Evolutionary conservation across 2,888 invertebrate species (phyloP).

Genomic region (Drosophila tripunctata): DNA sequence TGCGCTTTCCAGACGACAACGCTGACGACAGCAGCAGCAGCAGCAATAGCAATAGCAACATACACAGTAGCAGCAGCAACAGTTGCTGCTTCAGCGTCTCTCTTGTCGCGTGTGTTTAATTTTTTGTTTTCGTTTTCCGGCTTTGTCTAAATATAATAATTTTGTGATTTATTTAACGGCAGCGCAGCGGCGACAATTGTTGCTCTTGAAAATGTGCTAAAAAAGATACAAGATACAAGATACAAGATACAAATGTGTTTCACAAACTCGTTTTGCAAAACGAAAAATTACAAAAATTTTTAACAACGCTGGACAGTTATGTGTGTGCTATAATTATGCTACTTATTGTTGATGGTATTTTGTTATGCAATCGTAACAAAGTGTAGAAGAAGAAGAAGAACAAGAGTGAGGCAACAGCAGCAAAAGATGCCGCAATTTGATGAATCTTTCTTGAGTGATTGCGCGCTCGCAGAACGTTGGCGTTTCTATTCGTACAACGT

Average conservation of each 20-base stretch:
- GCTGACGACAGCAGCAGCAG: slow-evolving; percentile 53
- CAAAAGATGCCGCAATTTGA: slow-evolving; percentile 80
- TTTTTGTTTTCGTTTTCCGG: background rate
- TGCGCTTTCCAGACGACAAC: slow-evolving; percentile 78
- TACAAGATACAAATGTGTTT: slow-evolving; percentile 7
- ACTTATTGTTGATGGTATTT: slow-evolving; percentile 17
- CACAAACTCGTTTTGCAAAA: background rate
- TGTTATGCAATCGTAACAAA: slow-evolving; percentile 77
- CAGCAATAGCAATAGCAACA: background rate
- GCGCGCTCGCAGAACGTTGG: slow-evolving; percentile 79
- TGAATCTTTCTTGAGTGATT: slow-evolving; percentile 82
- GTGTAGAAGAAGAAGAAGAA: background rate
- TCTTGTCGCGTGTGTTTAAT: background rate
- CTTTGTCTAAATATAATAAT: slow-evolving; percentile 47
- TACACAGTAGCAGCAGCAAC: slow-evolving; percentile 24
- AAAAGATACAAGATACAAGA: background rate
- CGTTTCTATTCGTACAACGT: slow-evolving; percentile 79
- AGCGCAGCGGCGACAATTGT: slow-evolving; percentile 30
- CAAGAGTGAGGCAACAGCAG: slow-evolving; percentile 30
- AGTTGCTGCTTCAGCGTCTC: slow-evolving; percentile 6
- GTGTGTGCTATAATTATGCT: slow-evolving; percentile 29
- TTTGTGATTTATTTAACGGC: slow-evolving; percentile 53
- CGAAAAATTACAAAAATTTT: background rate
- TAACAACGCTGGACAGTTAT: slow-evolving; percentile 14
- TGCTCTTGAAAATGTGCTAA: slow-evolving; percentile 55